Evolutionary conservation across 2,797 vertebrate genomes (phyloP).

Genomic region (Cossypha heuglini): DNA sequence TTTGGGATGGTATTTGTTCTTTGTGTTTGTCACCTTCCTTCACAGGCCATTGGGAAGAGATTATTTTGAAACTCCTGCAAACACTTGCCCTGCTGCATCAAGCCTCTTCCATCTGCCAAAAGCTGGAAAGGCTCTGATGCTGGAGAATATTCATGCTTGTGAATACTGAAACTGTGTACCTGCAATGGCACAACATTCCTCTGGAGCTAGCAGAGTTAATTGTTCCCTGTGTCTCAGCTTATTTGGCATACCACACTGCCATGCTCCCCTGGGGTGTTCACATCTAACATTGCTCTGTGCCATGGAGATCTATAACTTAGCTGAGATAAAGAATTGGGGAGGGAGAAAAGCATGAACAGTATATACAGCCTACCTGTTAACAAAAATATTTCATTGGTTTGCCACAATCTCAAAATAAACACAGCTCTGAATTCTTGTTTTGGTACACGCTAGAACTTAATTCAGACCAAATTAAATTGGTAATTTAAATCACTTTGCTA

Average conservation of each 20-base stretch:
- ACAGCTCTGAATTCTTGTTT: background rate
- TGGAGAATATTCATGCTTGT: background rate
- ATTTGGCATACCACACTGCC: background rate
- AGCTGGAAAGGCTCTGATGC: background rate
- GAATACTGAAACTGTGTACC: background rate
- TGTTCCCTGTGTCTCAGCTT: background rate
- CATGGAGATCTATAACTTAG: background rate
- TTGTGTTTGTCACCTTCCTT: background rate
- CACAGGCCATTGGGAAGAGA: background rate
- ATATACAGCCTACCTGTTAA: background rate
- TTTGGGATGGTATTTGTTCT: background rate
- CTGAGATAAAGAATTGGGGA: background rate
- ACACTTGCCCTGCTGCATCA: background rate
- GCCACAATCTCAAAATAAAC: background rate
- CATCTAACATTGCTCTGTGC: background rate
- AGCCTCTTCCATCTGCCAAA: background rate
- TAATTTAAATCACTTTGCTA: constrained; percentile 37
- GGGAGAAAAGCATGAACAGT: background rate
- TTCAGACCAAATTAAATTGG: constrained; percentile 22
- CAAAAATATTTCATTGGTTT: background rate
- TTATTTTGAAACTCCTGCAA: background rate
- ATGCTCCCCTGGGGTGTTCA: background rate
- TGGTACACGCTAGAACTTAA: background rate
- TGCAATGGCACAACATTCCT: background rate
- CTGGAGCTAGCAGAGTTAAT: background rate